Evolutionary conservation across 1,140 invertebrate species (phyloP), one percentile per base, ranked within the genome.

Genomic region (Brachionus koreanus): DNA sequence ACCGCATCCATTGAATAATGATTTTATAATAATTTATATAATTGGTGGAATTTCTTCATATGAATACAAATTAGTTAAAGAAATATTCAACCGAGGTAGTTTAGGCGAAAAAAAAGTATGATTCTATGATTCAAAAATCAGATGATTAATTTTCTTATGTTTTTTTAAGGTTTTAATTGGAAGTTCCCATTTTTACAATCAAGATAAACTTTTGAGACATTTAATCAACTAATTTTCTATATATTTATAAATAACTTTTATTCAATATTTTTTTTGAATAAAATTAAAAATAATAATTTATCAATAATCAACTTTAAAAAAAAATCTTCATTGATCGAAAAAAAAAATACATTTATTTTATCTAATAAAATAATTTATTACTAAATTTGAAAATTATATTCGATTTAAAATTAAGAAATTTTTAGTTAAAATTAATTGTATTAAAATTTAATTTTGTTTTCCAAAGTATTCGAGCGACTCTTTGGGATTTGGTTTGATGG

Each of bases 401-500:
- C 49, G 49, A 57, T 57, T 57, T 57, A 57, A 57, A 57, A 57
- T 7, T 6, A 57, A 57, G 0, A 57, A 57, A 57, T 9, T 25
- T 1, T 23, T 23, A 9, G 49, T 57, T 67, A 33, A 67, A n/a
- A n/a, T n/a, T n/a, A n/a, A n/a, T n/a, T n/a, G n/a, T n/a, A n/a
- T n/a, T n/a, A n/a, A n/a, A 67, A 67, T 67, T 67, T 67, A 67
- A 67, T 67, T 67, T 33, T 86, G 85, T 85, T 87, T 87, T 16
- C 85, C 84, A 84, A 89, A 89, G 83, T 88, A 89, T 83, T 88
- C 85, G 65, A 87, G 86, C 19, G 88, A 86, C 25, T 85, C 85
- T 46, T 84, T 79, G 10, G 85, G 85, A 83, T 86, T 85, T 76
- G 89, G 89, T 82, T 88, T 89, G 29, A 89, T 89, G 5, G 88